These are phyloP conservation scores for Cyprinodon variegatus DNA, from an alignment of 2,113 vertebrate species.

Conservation along the genomic window DNA sequence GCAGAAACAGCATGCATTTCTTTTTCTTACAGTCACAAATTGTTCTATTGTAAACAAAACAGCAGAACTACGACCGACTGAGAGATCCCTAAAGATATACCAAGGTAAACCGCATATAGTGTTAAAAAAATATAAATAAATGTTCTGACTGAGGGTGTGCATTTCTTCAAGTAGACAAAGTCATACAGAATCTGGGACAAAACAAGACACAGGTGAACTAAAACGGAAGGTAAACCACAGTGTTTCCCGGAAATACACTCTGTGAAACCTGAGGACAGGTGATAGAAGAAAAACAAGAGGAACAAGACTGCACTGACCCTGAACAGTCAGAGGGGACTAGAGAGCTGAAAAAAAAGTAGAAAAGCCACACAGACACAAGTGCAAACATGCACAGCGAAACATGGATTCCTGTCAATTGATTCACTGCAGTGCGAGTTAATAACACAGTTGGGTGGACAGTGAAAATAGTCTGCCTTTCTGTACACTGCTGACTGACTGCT, in stretches of 20 bases:
- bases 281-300: constrained; percentile 52
- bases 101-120: constrained; percentile 31
- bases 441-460: constrained; percentile 65
- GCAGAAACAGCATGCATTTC: constrained; percentile 24
- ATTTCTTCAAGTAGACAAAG: background rate
- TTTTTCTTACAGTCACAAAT: background rate
- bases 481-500: constrained; percentile 50
- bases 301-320: constrained; percentile 55
- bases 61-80: constrained; percentile 32
- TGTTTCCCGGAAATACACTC: constrained; percentile 25
- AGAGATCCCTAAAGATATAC: constrained; percentile 31
- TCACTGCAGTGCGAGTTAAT: constrained; percentile 63
- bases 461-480: constrained; percentile 55
- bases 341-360: constrained; percentile 5
- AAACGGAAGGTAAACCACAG: constrained; percentile 46
- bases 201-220: constrained; percentile 34
- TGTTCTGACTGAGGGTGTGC: constrained; percentile 4
- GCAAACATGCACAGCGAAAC: constrained; percentile 38
- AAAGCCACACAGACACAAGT: constrained; percentile 35
- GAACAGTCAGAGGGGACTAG: constrained; percentile 34
- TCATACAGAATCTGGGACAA: constrained; percentile 24
- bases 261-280: constrained; percentile 52
- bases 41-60: constrained; percentile 3
- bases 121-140: constrained; percentile 8
- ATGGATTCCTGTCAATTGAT: constrained; percentile 57